Evolutionary conservation across 2,113 vertebrate genomes (phyloP).

Genomic region (Gorsachius goisagi): DNA sequence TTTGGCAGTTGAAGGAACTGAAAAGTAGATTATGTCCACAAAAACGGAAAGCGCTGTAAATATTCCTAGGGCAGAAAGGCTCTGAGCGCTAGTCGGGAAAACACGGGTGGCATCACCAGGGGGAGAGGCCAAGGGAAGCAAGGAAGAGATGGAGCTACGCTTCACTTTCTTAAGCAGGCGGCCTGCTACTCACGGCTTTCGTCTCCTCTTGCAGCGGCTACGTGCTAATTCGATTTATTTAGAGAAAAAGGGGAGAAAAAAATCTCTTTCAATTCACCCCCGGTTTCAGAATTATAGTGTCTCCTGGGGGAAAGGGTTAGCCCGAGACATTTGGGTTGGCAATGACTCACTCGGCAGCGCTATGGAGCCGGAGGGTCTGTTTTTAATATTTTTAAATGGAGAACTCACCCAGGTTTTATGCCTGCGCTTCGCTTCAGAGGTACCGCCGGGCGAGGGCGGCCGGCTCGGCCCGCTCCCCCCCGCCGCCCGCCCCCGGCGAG

Average conservation of each 20-base stretch:
- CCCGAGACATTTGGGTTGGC: not conserved
- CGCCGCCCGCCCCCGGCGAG: not conserved
- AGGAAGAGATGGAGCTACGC: not conserved
- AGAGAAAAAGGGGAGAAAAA: not conserved
- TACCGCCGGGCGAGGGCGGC: not conserved
- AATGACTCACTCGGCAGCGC: constrained; percentile 42
- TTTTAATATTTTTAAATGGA: constrained; percentile 5
- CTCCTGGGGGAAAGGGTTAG: not conserved
- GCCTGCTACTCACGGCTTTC: not conserved
- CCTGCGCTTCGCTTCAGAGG: not conserved
- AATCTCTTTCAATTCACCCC: not conserved
- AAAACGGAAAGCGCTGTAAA: not conserved
- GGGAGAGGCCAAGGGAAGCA: not conserved
- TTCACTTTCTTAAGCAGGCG: not conserved
- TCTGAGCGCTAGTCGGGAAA: accelerated
- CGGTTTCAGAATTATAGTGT: not conserved
- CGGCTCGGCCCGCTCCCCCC: not conserved
- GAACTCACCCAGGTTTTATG: not conserved
- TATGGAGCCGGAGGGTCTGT: not conserved
- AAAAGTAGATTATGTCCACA: not conserved
- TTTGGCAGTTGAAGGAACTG: not conserved
- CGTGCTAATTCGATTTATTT: not conserved
- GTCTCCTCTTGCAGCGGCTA: not conserved
- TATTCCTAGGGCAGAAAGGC: not conserved
- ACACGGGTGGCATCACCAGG: not conserved